phyloP scores from a whole-genome alignment of 2,113 vertebrate species.

The Xiphophorus hellerii region DNA sequence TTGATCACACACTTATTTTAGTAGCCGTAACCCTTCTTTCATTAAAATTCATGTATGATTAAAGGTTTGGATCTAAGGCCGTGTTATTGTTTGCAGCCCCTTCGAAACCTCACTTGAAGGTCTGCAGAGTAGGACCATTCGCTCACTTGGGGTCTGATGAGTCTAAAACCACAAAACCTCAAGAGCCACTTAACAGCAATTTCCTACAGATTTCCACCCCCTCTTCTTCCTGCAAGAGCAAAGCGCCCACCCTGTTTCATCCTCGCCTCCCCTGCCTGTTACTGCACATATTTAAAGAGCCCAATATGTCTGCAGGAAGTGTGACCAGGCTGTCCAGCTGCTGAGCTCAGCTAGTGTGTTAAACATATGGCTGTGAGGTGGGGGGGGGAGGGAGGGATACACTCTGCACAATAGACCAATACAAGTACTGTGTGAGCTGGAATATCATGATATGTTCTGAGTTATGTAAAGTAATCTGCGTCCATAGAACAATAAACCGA shows the following conservation, averaged over 20 bases:
- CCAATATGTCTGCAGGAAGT: slow-evolving; percentile 50
- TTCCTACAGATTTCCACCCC: slow-evolving; percentile 66
- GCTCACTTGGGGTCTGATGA: slow-evolving; percentile 63
- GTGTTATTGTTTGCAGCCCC: slow-evolving; percentile 40
- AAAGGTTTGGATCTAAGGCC: slow-evolving; percentile 43
- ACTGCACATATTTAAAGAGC: slow-evolving; percentile 48
- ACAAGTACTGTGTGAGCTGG: neutral
- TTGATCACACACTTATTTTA: slow-evolving; percentile 7
- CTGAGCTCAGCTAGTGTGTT: slow-evolving; percentile 63
- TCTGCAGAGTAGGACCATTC: slow-evolving; percentile 55
- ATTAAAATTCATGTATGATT: slow-evolving; percentile 54
- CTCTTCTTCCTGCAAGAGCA: slow-evolving; percentile 61
- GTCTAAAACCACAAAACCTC: slow-evolving; percentile 77
- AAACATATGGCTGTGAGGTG: slow-evolving; percentile 53
- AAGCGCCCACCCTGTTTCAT: slow-evolving; percentile 14
- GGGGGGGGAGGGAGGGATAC: neutral
- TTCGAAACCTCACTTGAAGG: slow-evolving; percentile 25
- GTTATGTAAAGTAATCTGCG: neutral
- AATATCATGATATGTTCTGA: slow-evolving; percentile 2
- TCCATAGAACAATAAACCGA: neutral
- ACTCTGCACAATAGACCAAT: neutral
- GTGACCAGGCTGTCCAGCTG: slow-evolving; percentile 40
- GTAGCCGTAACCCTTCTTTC: neutral
- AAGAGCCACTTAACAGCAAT: slow-evolving; percentile 78
- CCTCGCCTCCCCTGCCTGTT: slow-evolving; percentile 34